Conservation (phyloP, 2,888 invertebrate genomes). For the Drosophila flavopinicola region DNA sequence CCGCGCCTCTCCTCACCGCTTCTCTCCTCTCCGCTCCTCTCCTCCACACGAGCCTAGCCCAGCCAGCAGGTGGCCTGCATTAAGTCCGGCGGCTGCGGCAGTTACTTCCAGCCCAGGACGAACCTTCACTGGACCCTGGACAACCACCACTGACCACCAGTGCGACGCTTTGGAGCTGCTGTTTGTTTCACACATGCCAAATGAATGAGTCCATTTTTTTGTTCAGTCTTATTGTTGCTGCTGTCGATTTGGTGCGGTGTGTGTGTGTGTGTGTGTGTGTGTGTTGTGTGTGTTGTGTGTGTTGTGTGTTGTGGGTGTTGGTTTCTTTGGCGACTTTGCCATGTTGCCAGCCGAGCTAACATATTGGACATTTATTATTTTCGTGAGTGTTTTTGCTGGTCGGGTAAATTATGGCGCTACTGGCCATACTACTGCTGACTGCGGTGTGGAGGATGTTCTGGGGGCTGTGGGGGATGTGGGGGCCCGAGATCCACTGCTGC, state of each 20-base stretch:
- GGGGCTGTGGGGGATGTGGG: not conserved
- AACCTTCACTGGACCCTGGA: constrained; percentile 41
- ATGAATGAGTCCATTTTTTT: constrained; percentile 58
- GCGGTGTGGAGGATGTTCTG: not conserved
- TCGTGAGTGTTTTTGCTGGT: constrained; percentile 78
- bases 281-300: constrained; percentile 48
- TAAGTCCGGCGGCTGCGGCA: constrained; percentile 31
- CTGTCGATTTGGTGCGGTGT: constrained; percentile 54
- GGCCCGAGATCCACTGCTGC: constrained; percentile 10
- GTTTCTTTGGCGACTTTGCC: constrained; percentile 58
- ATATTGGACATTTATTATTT: constrained; percentile 81
- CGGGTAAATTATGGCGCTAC: constrained; percentile 70
- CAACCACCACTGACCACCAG: not conserved
- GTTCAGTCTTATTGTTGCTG: constrained; percentile 36
- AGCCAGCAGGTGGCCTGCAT: constrained; percentile 73
- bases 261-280: no score
- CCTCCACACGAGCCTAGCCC: constrained; percentile 60
- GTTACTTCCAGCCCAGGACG: constrained; percentile 39
- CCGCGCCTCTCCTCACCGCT: constrained; percentile 3
- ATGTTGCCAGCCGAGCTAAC: constrained; percentile 70
- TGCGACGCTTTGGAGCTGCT: constrained; percentile 35
- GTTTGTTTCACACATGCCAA: constrained; percentile 76
- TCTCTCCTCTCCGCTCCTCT: not conserved
- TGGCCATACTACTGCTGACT: constrained; percentile 4
- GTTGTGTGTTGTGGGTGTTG: constrained; percentile 49